Evolutionary conservation across 2,113 vertebrate genomes (phyloP).

Genomic region (Syngnathus floridae): DNA sequence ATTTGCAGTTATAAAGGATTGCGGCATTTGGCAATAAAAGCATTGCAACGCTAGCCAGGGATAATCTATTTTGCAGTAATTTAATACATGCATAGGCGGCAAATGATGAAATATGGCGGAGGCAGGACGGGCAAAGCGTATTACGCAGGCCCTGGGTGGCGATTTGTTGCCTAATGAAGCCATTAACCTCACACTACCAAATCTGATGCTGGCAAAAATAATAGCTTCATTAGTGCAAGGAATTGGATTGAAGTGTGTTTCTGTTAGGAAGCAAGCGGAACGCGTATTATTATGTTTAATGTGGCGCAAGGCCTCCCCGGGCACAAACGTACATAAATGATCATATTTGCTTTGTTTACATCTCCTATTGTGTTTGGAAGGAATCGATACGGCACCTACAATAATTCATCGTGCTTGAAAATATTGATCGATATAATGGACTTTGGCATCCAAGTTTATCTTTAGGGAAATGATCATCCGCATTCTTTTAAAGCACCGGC

Average conservation of each 20-base stretch:
- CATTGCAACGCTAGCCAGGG: slow-evolving; percentile 42
- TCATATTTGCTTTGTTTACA: not conserved
- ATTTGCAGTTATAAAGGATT: slow-evolving; percentile 46
- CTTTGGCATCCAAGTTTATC: slow-evolving; percentile 23
- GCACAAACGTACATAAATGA: slow-evolving; percentile 6
- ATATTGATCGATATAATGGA: slow-evolving; percentile 17
- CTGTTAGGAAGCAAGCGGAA: slow-evolving; percentile 46
- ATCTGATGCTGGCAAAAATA: slow-evolving; percentile 65
- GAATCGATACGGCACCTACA: slow-evolving; percentile 13
- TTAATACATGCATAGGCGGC: slow-evolving; percentile 61
- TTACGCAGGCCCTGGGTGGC: slow-evolving; percentile 56
- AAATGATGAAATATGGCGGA: slow-evolving; percentile 66
- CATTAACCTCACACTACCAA: slow-evolving; percentile 72
- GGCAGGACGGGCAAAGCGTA: slow-evolving; percentile 35
- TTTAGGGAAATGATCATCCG: slow-evolving; percentile 5
- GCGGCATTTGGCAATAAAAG: slow-evolving; percentile 52
- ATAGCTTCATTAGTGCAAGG: slow-evolving; percentile 64
- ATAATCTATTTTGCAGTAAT: slow-evolving; percentile 64
- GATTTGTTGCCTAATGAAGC: slow-evolving; percentile 69
- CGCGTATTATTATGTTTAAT: slow-evolving; percentile 10
- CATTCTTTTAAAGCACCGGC: too few species aligned
- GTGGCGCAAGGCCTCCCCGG: slow-evolving; percentile 36
- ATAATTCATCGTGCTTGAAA: slow-evolving; percentile 8
- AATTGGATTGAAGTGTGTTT: slow-evolving; percentile 29
- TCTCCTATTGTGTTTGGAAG: slow-evolving; percentile 3